phyloP scores from a whole-genome alignment of 1,140 invertebrate species.

The Cyphomyrmex costatus region DNA sequence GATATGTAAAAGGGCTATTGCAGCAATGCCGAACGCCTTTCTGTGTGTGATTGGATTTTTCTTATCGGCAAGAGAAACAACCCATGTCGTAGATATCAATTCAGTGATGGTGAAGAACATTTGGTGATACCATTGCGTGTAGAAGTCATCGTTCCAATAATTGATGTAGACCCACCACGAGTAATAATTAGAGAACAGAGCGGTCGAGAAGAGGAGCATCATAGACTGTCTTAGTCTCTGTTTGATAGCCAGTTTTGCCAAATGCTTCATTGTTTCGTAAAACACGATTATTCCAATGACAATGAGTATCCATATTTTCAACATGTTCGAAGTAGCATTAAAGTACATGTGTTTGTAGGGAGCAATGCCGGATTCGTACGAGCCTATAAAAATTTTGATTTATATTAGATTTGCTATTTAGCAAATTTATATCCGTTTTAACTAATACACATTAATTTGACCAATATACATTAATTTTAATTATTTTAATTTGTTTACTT shows the following conservation, averaged over 20 bases:
- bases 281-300: conserved; percentile 90
- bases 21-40: conserved; percentile 89
- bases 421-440: too few relatives aligned
- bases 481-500: too few relatives aligned
- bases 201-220: conserved; percentile 90
- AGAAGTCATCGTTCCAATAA: conserved; percentile 95
- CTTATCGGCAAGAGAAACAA: conserved; percentile 88
- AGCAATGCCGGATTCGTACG: conserved; percentile 92
- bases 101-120: conserved; percentile 93
- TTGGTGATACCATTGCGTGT: conserved; percentile 92
- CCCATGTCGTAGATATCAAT: conserved; percentile 90
- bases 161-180: conserved; percentile 95
- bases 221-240: conserved; percentile 89
- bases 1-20: conserved; percentile 91
- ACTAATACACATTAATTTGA: too few relatives aligned
- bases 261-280: conserved; percentile 91
- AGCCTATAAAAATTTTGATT: conserved; percentile 86
- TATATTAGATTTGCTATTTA: background rate
- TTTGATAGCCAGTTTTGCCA: conserved; percentile 88
- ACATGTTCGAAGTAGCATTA: conserved; percentile 91
- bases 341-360: conserved; percentile 95
- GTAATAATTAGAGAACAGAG: conserved; percentile 94
- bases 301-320: conserved; percentile 92
- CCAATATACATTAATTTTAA: too few relatives aligned
- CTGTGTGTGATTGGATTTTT: conserved; percentile 88